Evolutionary conservation across 2,888 invertebrate genomes (phyloP).

Genomic region (Lordiphosa andalusiaca): DNA sequence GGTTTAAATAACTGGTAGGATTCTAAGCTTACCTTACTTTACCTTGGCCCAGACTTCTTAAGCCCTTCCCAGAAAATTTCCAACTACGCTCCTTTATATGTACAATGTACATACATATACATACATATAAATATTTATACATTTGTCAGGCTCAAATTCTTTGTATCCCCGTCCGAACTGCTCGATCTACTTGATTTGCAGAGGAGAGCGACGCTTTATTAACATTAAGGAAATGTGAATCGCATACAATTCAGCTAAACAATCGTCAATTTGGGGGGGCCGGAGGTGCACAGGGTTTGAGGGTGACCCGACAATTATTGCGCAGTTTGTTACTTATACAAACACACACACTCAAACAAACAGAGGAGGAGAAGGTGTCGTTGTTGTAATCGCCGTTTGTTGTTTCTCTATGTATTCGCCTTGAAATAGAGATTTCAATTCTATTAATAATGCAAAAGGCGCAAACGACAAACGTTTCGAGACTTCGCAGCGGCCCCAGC

Average conservation of each 20-base stretch:
- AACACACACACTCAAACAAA: slow-evolving; percentile 7
- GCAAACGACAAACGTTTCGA: slow-evolving; percentile 43
- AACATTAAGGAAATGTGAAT: slow-evolving; percentile 28
- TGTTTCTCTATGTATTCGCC: slow-evolving; percentile 32
- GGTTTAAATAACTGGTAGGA: no score
- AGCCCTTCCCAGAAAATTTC: no score
- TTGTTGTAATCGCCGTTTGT: slow-evolving; percentile 55
- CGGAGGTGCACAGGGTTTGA: slow-evolving; percentile 3
- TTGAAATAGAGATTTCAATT: slow-evolving; percentile 60
- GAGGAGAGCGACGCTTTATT: slow-evolving; percentile 1
- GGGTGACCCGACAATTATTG: slow-evolving; percentile 50
- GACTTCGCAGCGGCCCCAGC: slow-evolving; percentile 11
- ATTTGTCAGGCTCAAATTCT: no score
- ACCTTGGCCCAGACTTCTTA: no score
- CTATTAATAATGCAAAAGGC: slow-evolving; percentile 64
- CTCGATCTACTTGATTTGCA: no score
- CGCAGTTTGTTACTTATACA: slow-evolving; percentile 46
- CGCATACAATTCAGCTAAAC: slow-evolving; percentile 7
- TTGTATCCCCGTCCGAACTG: no score
- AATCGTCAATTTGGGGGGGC: slow-evolving; percentile 1
- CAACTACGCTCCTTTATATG: no score
- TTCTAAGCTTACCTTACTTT: no score
- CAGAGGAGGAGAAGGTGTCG: slow-evolving; percentile 54
- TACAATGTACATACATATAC: no score
- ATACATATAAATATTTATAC: no score